Evolutionary conservation across 1,140 invertebrate genomes (phyloP).

Genomic region (Bursaphelenchus mucronatus): DNA sequence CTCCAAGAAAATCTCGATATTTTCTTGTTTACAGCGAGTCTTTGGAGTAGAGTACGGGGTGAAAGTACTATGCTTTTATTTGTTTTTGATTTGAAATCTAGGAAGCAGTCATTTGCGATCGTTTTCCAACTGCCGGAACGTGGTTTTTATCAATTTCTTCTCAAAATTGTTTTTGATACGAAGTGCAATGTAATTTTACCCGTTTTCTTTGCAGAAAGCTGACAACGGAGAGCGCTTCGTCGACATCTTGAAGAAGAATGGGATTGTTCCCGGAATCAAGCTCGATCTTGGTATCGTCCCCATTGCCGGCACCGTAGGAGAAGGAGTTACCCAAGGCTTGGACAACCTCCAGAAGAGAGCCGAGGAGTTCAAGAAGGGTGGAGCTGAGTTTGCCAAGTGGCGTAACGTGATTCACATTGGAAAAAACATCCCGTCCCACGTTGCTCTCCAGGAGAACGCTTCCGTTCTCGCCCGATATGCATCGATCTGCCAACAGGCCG

Average conservation of each 20-base stretch:
- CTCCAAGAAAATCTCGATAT: too few species aligned
- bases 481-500: constrained; percentile 84
- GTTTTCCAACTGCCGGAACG: too few species aligned
- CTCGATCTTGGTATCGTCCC: constrained; percentile 52
- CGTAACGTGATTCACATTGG: constrained; percentile 90
- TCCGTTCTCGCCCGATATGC: constrained; percentile 93
- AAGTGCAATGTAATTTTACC: background rate
- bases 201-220: constrained; percentile 1
- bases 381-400: constrained; percentile 97
- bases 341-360: constrained; percentile 88
- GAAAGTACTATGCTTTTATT: too few species aligned
- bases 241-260: constrained; percentile 54
- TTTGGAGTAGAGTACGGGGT: too few species aligned
- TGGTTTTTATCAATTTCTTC: too few species aligned
- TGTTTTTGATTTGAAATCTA: too few species aligned
- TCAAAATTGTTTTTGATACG: too few species aligned
- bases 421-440: constrained; percentile 79
- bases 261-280: constrained; percentile 54
- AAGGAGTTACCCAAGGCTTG: constrained; percentile 90
- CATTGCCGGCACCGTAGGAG: constrained; percentile 75
- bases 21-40: too few species aligned
- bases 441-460: constrained; percentile 85
- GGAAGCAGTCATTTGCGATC: too few species aligned
- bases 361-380: constrained; percentile 95
- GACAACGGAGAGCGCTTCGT: constrained; percentile 54